Conservation (phyloP, 1,140 invertebrate species). For the Platyscapa corneri region DNA sequence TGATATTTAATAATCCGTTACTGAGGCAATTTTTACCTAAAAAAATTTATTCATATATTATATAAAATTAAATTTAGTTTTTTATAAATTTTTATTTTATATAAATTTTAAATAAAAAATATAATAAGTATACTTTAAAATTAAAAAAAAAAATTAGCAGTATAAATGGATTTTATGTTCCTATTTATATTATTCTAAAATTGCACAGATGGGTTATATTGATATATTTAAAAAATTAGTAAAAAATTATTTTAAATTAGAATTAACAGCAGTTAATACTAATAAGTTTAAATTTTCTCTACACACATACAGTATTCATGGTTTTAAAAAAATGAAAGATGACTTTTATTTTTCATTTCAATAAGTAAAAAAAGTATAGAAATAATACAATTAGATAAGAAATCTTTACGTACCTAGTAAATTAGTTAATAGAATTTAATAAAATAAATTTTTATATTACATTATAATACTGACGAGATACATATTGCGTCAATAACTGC, state of each 20-base stretch:
- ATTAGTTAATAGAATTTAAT: not conserved
- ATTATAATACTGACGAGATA: not conserved
- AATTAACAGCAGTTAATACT: too few species aligned
- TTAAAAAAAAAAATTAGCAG: not conserved
- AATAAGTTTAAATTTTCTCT: too few species aligned
- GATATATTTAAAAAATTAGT: too few species aligned
- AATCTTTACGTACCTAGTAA: not conserved
- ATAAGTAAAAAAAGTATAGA: too few species aligned
- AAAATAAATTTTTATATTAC: not conserved
- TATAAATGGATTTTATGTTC: too few species aligned
- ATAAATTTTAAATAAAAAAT: too few species aligned
- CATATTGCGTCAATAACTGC: conserved; percentile 2
- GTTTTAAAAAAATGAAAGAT: too few species aligned
- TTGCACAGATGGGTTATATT: too few species aligned
- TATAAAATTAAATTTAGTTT: not conserved
- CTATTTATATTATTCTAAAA: too few species aligned
- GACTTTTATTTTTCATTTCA: not conserved
- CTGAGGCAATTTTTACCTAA: not conserved
- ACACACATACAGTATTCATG: too few species aligned
- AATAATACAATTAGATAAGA: not conserved
- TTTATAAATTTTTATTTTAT: not conserved
- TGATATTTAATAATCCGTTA: not conserved
- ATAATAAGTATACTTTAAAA: too few species aligned
- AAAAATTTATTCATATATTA: not conserved
- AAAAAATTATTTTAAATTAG: too few species aligned